These are phyloP conservation scores for Agriopis leucophaearia DNA, from an alignment of 2,888 invertebrate genomes.

Conservation along the genomic window DNA sequence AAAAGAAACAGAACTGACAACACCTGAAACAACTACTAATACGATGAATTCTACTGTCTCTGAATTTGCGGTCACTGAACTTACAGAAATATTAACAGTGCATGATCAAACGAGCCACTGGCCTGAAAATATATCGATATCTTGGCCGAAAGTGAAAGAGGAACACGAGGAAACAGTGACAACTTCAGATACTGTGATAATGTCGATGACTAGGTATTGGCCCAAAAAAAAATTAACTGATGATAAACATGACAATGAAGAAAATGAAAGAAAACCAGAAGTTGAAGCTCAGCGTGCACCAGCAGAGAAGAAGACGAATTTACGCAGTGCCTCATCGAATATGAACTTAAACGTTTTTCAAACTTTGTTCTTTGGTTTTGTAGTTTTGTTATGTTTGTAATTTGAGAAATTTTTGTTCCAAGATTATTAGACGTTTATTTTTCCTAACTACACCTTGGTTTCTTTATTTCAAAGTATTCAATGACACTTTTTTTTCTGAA, in stretches of 20 bases:
- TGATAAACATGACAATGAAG: constrained; percentile 45
- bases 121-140: neutral
- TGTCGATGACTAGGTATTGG: constrained; percentile 46
- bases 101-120: neutral
- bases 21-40: constrained; percentile 26
- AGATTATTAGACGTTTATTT: constrained; percentile 45
- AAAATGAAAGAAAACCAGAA: constrained; percentile 48
- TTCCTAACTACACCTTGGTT: constrained; percentile 41
- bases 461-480: constrained; percentile 1
- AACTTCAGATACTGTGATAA: constrained; percentile 5
- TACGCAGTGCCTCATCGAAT: neutral
- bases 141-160: constrained; percentile 4
- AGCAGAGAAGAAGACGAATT: neutral
- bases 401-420: constrained; percentile 22
- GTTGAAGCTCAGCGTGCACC: constrained; percentile 56
- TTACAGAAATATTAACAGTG: constrained; percentile 2
- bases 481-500: neutral
- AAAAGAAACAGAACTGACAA: constrained; percentile 7
- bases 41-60: constrained; percentile 16
- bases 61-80: neutral
- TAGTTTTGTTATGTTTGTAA: constrained; percentile 54
- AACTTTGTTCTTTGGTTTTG: constrained; percentile 52
- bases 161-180: constrained; percentile 4
- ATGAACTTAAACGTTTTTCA: constrained; percentile 45
- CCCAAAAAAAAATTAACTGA: constrained; percentile 49